Base-by-base conservation (phyloP, 2,888 invertebrate species). In the Agrochola lychnidis region DNA sequence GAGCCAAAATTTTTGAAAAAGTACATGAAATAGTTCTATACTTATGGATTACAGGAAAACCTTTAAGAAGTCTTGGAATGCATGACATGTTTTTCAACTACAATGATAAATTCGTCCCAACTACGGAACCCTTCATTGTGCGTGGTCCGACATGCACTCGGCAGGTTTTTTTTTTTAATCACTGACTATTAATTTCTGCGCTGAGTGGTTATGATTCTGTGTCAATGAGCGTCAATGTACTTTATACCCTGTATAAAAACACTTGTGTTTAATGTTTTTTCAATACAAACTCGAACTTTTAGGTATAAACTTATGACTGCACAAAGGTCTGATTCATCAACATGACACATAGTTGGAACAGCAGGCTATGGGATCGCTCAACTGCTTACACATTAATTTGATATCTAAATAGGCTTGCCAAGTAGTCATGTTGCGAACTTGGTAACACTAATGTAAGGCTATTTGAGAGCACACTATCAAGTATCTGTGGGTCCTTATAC, bases 321-420 rank as follows among this genome's bases (percentile, higher is more conserved):
- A 75, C 30, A 78, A 51, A 68, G 78, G 74, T 69, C 61, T 86
- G 85, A 85, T 70, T 85, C 87, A 85, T 81, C 53, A 68, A 56
- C 4, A 53, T 87, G 87, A 87, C 84, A 36, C 84, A 85, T 61
- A 72, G 48, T 74, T 30, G 25, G 42, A 76, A n/a, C 63, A 63
- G 40, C 67, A 25, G 62, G 25, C 70, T 82, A 74, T 74, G 42
- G 62, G 67, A 70, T 70, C 70, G 56, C 14, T 57, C 67, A 42
- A 66, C 51, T 57, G 76, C 64, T 62, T 70, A 72, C 66, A 73
- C 48, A 82, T 72, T 69, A 57, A 57, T 74, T 68, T 56, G 40
- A 7, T 73, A 64, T 69, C 48, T 70, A 68, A 36, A 76, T 61
- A 51, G 42, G 6, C 14, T 76, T 61, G 56, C 48, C 4, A 25